phyloP scores from a whole-genome alignment of 1,140 invertebrate genomes.

The Gyrodactylus salaris region DNA sequence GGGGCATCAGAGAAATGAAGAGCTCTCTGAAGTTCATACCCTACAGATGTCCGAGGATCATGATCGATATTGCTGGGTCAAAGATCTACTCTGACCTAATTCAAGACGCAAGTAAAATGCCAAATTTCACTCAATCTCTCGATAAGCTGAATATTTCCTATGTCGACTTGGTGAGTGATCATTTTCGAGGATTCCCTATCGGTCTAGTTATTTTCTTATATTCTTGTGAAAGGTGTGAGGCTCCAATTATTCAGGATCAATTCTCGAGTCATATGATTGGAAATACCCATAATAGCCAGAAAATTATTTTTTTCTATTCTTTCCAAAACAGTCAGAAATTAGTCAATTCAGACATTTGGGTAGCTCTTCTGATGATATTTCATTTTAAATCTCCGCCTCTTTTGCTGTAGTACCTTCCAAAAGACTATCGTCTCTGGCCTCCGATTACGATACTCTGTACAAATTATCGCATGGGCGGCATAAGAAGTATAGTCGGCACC shows the following conservation, averaged over 20 bases:
- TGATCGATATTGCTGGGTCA: neutral
- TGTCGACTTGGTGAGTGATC: neutral
- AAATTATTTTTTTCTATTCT: no score
- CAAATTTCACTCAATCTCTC: neutral
- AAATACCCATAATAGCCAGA: no score
- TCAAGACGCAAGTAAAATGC: neutral
- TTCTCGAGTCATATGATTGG: no score
- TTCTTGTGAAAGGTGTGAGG: no score
- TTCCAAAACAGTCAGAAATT: no score
- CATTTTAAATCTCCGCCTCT: no score
- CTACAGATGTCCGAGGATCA: neutral
- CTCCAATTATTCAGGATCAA: no score
- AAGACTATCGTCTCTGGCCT: neutral
- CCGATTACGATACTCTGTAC: neutral
- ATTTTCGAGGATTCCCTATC: neutral
- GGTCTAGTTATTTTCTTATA: neutral
- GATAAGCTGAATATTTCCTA: neutral
- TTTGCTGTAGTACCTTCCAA: neutral
- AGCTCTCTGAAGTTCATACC: neutral
- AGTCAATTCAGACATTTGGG: no score
- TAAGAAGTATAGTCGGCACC: neutral
- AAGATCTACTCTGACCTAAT: neutral
- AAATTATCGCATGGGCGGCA: neutral
- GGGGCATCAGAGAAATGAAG: neutral
- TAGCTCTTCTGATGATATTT: no score